Evolutionary conservation across 2,888 invertebrate species (phyloP).

Genomic region (Dryobotodes eremita): DNA sequence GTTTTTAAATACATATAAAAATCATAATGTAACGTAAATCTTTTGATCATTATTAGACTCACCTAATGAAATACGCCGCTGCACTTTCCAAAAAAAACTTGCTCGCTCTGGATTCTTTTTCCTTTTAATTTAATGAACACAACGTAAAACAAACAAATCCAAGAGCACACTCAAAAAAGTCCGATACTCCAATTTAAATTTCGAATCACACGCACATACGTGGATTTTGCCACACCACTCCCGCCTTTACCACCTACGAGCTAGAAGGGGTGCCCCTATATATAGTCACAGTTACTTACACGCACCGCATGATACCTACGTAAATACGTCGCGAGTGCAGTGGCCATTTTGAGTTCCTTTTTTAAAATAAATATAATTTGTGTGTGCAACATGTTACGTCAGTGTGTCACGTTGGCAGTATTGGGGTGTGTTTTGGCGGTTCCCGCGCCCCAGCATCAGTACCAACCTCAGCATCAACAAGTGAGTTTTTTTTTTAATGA

Average conservation of each 20-base stretch:
- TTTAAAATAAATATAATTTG: slow-evolving; percentile 68
- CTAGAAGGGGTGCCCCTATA: slow-evolving; percentile 89
- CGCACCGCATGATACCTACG: slow-evolving; percentile 81
- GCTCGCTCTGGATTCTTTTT: neutral
- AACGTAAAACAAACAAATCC: slow-evolving; percentile 29
- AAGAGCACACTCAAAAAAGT: slow-evolving; percentile 55
- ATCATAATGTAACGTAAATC: neutral
- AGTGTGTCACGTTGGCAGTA: slow-evolving; percentile 83
- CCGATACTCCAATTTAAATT: slow-evolving; percentile 71
- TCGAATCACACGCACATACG: slow-evolving; percentile 65
- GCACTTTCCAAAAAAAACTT: neutral
- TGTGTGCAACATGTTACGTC: slow-evolving; percentile 86
- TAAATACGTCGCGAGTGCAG: slow-evolving; percentile 82
- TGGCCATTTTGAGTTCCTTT: slow-evolving; percentile 73
- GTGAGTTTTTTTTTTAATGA: slow-evolving; percentile 73
- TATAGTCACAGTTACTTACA: slow-evolving; percentile 84
- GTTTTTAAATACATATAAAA: neutral
- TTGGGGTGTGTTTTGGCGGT: slow-evolving; percentile 83
- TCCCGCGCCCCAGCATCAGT: slow-evolving; percentile 81
- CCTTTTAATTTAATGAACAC: slow-evolving; percentile 8
- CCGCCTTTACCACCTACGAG: slow-evolving; percentile 76
- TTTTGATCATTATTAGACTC: neutral
- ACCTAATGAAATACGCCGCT: neutral
- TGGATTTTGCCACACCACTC: slow-evolving; percentile 69
- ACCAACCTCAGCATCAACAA: slow-evolving; percentile 85